These are phyloP conservation scores for Raja brachyura DNA, from an alignment of 2,113 vertebrate genomes.

Conservation along the genomic window DNA sequence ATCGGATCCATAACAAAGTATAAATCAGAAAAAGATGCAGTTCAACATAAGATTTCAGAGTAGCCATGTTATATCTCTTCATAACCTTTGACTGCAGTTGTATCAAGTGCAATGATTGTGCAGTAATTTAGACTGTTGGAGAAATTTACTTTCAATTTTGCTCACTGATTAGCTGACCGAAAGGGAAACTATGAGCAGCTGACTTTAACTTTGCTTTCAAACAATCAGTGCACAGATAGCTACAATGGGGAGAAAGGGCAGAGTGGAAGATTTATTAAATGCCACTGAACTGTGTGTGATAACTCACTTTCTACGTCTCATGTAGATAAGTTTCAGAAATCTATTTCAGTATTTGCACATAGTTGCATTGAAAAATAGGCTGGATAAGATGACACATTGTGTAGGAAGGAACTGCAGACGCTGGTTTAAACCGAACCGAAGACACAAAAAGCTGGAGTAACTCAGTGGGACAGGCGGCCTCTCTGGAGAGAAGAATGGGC, in stretches of 20 bases:
- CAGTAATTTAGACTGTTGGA: too few species aligned
- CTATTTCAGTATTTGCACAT: not conserved
- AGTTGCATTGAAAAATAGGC: not conserved
- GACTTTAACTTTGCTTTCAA: not conserved
- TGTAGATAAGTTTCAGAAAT: too few species aligned
- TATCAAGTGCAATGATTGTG: not conserved
- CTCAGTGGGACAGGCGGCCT: too few species aligned
- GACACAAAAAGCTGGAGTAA: too few species aligned
- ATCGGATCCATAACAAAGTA: not conserved
- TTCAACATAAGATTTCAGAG: not conserved
- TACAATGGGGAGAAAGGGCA: not conserved
- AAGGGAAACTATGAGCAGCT: not conserved
- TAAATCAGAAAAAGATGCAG: not conserved
- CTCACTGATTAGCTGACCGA: not conserved
- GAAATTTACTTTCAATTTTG: not conserved
- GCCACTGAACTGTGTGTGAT: too few species aligned
- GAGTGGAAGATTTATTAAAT: not conserved
- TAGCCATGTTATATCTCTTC: too few species aligned
- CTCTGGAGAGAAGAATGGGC: too few species aligned
- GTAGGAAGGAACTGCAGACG: too few species aligned
- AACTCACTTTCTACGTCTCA: too few species aligned
- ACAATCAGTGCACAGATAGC: not conserved
- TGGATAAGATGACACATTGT: not conserved
- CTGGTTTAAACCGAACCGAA: too few species aligned
- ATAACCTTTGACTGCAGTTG: not conserved